Percentiles rank a stretch among this genome's conserved stretches.
phyloP scores from a whole-genome alignment of 2,888 invertebrate species.

The Eupsilia transversa region DNA sequence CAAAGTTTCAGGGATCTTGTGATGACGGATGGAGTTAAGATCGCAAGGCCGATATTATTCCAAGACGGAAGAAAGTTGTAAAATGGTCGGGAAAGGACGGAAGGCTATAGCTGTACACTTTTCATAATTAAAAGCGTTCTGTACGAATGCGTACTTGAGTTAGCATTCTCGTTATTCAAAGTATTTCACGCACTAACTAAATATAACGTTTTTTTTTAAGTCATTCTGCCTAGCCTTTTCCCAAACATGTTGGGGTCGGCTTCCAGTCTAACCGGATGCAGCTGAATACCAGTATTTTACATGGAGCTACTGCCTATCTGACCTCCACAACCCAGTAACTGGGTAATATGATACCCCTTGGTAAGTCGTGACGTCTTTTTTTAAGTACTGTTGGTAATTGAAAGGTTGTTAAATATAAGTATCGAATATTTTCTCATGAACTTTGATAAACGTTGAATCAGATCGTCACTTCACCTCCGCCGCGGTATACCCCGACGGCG shows the following conservation, averaged over 20 bases:
- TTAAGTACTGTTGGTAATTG: too few species aligned
- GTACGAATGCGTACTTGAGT: not conserved
- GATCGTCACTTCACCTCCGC: not conserved
- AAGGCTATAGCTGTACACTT: not conserved
- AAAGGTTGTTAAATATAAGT: not conserved
- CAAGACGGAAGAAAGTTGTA: conserved; percentile 6
- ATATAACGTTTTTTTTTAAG: not conserved
- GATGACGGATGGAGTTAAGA: conserved; percentile 20
- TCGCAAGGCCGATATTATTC: not conserved
- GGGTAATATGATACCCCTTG: too few species aligned
- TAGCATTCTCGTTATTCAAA: too few species aligned
- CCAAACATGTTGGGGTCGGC: too few species aligned
- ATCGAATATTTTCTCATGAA: too few species aligned
- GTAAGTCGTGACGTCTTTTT: too few species aligned
- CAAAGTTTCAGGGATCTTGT: not conserved
- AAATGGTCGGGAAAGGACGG: not conserved
- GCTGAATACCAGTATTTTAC: too few species aligned
- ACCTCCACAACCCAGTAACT: too few species aligned
- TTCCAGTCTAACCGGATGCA: too few species aligned
- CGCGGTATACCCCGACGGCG: too few species aligned
- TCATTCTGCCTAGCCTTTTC: too few species aligned
- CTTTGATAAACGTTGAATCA: not conserved
- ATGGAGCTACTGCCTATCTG: too few species aligned
- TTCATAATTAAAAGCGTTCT: not conserved
- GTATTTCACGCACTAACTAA: not conserved